phyloP scores from a whole-genome alignment of 1,140 invertebrate genomes.

The Galleria mellonella region DNA sequence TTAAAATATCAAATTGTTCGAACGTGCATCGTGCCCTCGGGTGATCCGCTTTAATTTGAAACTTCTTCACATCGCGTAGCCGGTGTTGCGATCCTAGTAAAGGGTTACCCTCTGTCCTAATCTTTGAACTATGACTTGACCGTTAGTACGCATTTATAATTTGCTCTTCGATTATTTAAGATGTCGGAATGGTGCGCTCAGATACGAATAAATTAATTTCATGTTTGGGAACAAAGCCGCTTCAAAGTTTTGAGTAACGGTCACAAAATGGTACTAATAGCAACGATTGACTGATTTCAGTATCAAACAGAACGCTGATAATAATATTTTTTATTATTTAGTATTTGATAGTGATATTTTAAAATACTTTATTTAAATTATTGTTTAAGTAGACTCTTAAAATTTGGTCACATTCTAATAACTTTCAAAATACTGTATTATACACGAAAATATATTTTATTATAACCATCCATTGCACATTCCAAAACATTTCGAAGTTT shows the following conservation, averaged over 20 bases:
- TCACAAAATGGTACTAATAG: slow-evolving; percentile 44
- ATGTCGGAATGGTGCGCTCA: slow-evolving; percentile 46
- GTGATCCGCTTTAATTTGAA: slow-evolving; percentile 56
- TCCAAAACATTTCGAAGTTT: no score
- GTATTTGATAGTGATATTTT: no score
- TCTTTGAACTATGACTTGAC: slow-evolving; percentile 74
- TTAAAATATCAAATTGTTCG: slow-evolving; percentile 55
- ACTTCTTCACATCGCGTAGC: slow-evolving; percentile 53
- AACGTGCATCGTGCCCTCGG: slow-evolving; percentile 44
- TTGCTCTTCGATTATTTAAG: slow-evolving; percentile 70
- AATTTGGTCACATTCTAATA: no score
- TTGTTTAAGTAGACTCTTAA: no score
- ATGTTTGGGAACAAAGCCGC: slow-evolving; percentile 68
- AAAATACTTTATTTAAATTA: no score
- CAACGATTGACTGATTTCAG: slow-evolving; percentile 44
- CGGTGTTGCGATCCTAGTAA: slow-evolving; percentile 35
- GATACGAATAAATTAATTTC: slow-evolving; percentile 72
- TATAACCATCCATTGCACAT: no score
- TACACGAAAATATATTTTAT: no score
- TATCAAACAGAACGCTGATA: slow-evolving; percentile 28
- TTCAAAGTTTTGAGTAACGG: slow-evolving; percentile 60
- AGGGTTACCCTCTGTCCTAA: slow-evolving; percentile 70
- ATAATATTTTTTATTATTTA: no score
- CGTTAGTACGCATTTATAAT: slow-evolving; percentile 74
- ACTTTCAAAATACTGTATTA: no score